Conservation (phyloP, 2,797 vertebrate genomes). For the Cirrhinus molitorella region DNA sequence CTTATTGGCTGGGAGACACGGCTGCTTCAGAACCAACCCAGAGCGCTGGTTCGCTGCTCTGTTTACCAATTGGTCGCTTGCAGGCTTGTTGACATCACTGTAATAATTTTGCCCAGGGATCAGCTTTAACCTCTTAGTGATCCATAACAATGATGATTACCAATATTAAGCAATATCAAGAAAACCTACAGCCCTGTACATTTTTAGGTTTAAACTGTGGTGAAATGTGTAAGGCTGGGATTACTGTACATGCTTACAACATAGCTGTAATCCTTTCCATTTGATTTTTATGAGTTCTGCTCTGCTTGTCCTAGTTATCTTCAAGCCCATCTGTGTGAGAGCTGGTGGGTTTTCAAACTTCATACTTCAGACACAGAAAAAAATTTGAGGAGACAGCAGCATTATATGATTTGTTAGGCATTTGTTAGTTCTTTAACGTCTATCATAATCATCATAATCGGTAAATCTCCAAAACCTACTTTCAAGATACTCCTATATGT, state of each 20-base stretch:
- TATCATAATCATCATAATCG: constrained; percentile 1
- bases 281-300: constrained; percentile 20
- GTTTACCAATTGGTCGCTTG: constrained; percentile 59
- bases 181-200: neutral
- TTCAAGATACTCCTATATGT: neutral
- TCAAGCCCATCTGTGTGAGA: constrained; percentile 1
- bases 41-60: constrained; percentile 48
- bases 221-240: neutral
- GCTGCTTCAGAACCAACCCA: constrained; percentile 61
- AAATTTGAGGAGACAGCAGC: neutral
- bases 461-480: neutral
- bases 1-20: constrained; percentile 56
- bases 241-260: neutral
- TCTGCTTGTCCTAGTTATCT: constrained; percentile 31
- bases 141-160: constrained; percentile 43
- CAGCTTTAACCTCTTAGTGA: constrained; percentile 54
- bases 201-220: constrained; percentile 5
- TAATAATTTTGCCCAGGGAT: constrained; percentile 54
- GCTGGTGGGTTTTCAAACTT: constrained; percentile 8
- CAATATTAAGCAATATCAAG: constrained; percentile 12
- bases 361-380: neutral
- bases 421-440: neutral
- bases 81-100: constrained; percentile 50
- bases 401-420: neutral
- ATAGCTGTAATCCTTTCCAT: constrained; percentile 31